Evolutionary conservation across 2,113 vertebrate genomes (phyloP), one percentile per base, ranked within the genome.

Genomic region (Oreocharis arfaki): DNA sequence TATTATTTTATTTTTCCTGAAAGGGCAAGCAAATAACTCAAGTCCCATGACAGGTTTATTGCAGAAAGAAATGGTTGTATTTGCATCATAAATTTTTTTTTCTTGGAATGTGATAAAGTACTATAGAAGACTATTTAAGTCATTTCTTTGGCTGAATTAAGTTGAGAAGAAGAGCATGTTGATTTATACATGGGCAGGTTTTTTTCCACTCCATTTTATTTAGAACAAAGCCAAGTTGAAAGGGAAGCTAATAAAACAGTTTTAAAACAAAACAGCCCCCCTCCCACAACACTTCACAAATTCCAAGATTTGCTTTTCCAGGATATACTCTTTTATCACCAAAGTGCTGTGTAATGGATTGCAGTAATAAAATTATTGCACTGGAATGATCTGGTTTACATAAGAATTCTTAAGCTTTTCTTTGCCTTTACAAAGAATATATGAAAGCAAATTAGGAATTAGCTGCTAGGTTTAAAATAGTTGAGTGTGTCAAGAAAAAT

Each of bases 381-480:
- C 37, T 91, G 60, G 44, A 93, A 95, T 92, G 55, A 95, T 96
- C 60, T 97, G 52, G 84, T 95, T 87, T 96, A 69, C 50, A 79
- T 82, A 95, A 96, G 60, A 97, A 95, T 92, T 80, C 76, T 93
- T 93, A 89, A 93, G 50, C 67, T 95, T 97, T 90, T 69, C 55
- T 69, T 95, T 91, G 90, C 87, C 82, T 83, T 96, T 95, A 64
- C 63, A 93, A 91, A 96, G 77, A 41, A 95, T 46, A 90, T 47
- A 84, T 90, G 90, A 93, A 95, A 96, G 79, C 68, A 85, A 82
- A 95, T 94, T 91, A 96, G 35, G 81, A 95, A 96, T 75, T 94
- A 81, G 49, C 84, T 91, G 75, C 74, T 87, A 81, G 55, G 84
- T 90, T 95, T 94, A 93, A 97, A 96, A 97, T 82, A 97, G 95